Conservation (phyloP, 2,113 vertebrate genomes). For the Myanophis thanlyinensis region DNA sequence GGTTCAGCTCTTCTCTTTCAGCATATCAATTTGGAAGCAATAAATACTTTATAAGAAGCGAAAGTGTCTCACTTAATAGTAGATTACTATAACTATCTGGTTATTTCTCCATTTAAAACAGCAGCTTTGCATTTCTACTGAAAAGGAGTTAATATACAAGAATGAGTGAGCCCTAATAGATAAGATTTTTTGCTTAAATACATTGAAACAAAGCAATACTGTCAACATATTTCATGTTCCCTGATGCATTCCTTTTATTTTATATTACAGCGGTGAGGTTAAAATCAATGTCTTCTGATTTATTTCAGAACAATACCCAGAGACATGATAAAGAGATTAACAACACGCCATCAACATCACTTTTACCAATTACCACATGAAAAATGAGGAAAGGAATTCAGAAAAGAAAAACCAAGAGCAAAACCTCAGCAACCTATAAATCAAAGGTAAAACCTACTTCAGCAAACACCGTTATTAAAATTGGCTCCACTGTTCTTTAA, state of each 20-base stretch:
- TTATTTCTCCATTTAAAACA: neutral
- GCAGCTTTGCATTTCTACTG: conserved; percentile 11
- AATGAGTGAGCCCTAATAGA: neutral
- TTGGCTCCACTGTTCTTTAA: neutral
- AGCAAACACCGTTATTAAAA: neutral
- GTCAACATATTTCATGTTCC: conserved; percentile 19
- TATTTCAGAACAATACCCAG: conserved; percentile 9
- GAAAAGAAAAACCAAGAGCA: neutral
- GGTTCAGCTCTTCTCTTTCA: conserved; percentile 5
- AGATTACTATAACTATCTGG: neutral
- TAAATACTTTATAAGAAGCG: neutral
- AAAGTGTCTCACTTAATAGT: neutral
- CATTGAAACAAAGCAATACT: conserved; percentile 21
- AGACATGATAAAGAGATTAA: conserved; percentile 43
- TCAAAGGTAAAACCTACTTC: neutral
- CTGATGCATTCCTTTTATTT: conserved; percentile 10
- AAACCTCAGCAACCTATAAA: conserved; percentile 25
- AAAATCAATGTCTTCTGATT: conserved; percentile 35
- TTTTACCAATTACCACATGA: conserved; percentile 37
- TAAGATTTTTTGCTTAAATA: conserved; percentile 40
- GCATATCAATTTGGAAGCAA: neutral
- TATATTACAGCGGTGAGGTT: neutral
- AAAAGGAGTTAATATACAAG: conserved; percentile 39
- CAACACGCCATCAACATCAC: conserved; percentile 20
- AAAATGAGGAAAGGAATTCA: conserved; percentile 7